These are phyloP conservation scores for Melanostigma gelatinosum DNA, from an alignment of 2,113 vertebrate genomes.

Conservation along the genomic window DNA sequence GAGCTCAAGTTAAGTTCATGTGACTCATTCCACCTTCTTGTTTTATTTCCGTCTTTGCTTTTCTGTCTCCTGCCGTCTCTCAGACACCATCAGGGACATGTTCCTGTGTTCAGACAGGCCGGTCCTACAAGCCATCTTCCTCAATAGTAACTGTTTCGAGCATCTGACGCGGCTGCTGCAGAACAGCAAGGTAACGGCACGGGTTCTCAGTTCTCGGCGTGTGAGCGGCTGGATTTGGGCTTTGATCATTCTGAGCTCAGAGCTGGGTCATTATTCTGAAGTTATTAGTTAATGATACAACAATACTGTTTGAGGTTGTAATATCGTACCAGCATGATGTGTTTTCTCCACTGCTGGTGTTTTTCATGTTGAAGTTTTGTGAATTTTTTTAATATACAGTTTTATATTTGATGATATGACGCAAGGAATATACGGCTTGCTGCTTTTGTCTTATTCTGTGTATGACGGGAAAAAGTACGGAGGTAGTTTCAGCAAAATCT, in stretches of 20 bases:
- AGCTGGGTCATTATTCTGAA: neutral
- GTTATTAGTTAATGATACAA: neutral
- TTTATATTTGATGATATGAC: neutral
- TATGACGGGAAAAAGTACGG: neutral
- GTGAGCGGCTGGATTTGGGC: conserved; percentile 2
- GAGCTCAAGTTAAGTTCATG: neutral
- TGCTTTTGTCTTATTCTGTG: neutral
- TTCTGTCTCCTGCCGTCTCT: neutral
- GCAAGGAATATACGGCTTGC: neutral
- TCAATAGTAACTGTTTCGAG: conserved; percentile 99
- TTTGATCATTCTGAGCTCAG: neutral
- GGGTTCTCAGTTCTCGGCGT: neutral
- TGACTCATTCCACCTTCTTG: neutral
- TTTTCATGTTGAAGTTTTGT: neutral
- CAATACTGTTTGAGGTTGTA: neutral
- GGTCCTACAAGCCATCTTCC: conserved; percentile 97
- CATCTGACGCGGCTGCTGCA: conserved; percentile 95
- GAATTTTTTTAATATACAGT: neutral
- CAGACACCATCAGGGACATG: conserved; percentile 98
- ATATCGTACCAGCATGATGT: neutral
- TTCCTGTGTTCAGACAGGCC: conserved; percentile 96
- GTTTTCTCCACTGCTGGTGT: neutral
- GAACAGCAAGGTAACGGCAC: conserved; percentile 93
- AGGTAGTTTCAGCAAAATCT: neutral
- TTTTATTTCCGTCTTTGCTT: neutral